Evolutionary conservation across 1,140 invertebrate species (phyloP).

Genomic region (Conus betulinus): DNA sequence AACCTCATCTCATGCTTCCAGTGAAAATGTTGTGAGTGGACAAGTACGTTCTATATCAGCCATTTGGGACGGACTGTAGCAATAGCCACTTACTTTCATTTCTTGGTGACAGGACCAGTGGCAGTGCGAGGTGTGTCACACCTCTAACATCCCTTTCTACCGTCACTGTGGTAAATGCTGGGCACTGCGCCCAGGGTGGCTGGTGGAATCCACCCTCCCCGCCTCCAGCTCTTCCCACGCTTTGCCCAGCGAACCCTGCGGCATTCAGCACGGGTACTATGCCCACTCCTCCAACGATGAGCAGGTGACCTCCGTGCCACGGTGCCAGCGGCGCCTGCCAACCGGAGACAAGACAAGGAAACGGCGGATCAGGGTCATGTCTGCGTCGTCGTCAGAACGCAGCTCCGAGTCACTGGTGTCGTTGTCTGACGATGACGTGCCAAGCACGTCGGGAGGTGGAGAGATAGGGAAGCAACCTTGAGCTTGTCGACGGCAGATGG

Average conservation of each 20-base stretch:
- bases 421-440: constrained; percentile 33
- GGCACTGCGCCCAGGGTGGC: constrained; percentile 59
- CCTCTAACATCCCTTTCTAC: constrained; percentile 52
- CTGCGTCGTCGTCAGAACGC: constrained; percentile 10
- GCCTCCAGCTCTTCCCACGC: background rate
- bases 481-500: background rate
- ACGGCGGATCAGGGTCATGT: constrained; percentile 18
- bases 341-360: background rate
- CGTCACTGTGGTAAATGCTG: constrained; percentile 59
- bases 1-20: too few relatives aligned
- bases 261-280: background rate
- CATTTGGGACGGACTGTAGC: too few relatives aligned
- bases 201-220: constrained; percentile 38
- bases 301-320: background rate
- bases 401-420: constrained; percentile 31
- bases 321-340: background rate
- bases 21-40: too few relatives aligned
- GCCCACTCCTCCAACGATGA: constrained; percentile 23
- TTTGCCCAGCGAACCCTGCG: background rate
- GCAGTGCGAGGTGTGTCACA: constrained; percentile 55
- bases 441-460: background rate
- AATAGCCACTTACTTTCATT: background rate
- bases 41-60: too few relatives aligned
- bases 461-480: too few relatives aligned
- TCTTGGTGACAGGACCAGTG: constrained; percentile 57